A percentile compares a stretch with the other conserved stretches of the same genome.
phyloP scores from a whole-genome alignment of 2,797 vertebrate species.

The Lepilemur ruficaudatus region DNA sequence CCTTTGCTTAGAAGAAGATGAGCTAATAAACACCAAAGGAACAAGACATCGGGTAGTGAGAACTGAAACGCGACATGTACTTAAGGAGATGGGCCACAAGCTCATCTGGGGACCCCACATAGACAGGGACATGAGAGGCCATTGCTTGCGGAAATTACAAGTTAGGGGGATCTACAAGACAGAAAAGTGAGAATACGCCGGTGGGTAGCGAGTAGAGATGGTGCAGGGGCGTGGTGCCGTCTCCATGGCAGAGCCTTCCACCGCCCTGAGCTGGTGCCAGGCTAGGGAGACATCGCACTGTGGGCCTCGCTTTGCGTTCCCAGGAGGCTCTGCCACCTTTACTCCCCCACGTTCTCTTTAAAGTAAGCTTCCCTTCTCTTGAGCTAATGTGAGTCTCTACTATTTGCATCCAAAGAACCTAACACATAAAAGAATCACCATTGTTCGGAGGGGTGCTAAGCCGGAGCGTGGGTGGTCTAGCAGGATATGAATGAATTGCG shows the following conservation, averaged over 20 bases:
- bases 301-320: background rate
- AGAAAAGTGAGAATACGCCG: fast-evolving
- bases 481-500: background rate
- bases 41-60: background rate
- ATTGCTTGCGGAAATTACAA: background rate
- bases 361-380: background rate
- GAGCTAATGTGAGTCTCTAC: background rate
- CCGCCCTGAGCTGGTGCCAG: too few species aligned
- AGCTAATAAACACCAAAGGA: background rate
- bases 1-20: background rate
- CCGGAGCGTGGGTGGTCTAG: fast-evolving
- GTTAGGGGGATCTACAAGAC: background rate
- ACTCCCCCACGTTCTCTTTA: background rate
- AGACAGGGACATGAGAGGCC: background rate
- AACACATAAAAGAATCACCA: fast-evolving
- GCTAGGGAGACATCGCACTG: fast-evolving
- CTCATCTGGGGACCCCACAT: background rate
- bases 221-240: fast-evolving
- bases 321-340: background rate
- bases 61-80: background rate
- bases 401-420: background rate
- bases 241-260: fast-evolving
- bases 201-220: too few species aligned
- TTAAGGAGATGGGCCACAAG: background rate
- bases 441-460: fast-evolving